A percentile compares a stretch with the other conserved stretches of the same genome.
phyloP scores from a whole-genome alignment of 2,113 vertebrate genomes.

The Murina feae region DNA sequence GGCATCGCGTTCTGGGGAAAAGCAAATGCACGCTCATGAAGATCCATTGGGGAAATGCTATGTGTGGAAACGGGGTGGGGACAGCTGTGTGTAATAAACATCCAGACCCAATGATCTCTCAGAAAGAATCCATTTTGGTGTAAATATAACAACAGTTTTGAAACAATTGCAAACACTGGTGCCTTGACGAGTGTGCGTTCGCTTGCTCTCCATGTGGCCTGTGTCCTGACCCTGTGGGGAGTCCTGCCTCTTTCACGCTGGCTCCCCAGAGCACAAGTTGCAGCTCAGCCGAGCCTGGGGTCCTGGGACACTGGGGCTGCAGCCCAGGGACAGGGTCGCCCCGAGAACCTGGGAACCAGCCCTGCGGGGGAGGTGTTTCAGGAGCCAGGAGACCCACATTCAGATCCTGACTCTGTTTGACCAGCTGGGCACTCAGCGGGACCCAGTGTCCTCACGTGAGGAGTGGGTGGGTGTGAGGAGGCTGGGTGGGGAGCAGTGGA shows the following conservation, averaged over 20 bases:
- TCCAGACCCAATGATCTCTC: too few species aligned
- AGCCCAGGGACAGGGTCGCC: fast-evolving
- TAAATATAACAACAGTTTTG: neutral
- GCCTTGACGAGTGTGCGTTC: neutral
- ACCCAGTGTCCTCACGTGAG: neutral
- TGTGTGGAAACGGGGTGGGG: neutral
- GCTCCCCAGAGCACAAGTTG: neutral
- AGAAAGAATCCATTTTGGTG: neutral
- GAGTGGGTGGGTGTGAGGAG: neutral
- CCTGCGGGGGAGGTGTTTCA: fast-evolving
- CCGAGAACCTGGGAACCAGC: fast-evolving
- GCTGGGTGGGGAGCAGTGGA: fast-evolving
- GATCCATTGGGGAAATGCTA: neutral
- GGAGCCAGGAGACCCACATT: neutral
- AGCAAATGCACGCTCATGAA: neutral
- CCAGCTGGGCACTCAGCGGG: fast-evolving
- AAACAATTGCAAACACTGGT: neutral
- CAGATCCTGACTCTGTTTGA: neutral
- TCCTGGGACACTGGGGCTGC: too few species aligned
- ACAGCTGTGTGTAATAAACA: neutral
- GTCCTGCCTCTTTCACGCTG: neutral
- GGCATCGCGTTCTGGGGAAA: neutral
- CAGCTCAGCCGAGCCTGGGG: neutral
- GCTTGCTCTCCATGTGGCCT: fast-evolving
- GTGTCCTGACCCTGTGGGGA: fast-evolving